Evolutionary conservation across 2,113 vertebrate species (phyloP), one percentile per base, ranked within the genome.

Genomic region (Archocentrus centrarchus): DNA sequence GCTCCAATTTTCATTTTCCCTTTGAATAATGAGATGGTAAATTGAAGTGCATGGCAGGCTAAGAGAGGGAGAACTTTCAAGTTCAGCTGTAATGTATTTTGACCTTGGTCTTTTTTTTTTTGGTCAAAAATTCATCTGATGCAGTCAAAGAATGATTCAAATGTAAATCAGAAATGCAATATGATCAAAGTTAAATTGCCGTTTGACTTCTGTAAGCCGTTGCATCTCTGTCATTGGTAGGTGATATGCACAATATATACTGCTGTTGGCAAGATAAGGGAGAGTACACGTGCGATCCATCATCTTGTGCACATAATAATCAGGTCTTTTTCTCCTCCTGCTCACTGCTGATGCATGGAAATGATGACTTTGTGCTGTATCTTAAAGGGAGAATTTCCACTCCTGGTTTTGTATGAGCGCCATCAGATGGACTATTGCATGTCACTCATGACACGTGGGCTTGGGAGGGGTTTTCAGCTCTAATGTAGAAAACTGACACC

Each of bases 21-120:
- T 94, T 90, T 93, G 93, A 95, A 94, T 95, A 94, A 95, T 94
- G 93, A 95, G 90, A 93, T 68, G 76, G 92, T 91, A 93, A 94
- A 95, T 94, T 94, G 91, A 94, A 94, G 92, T 84, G 87, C 77
- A 81, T 84, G 70, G 87, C 73, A 80, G 91, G 77, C 84, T 84
- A 79, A 86, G 76, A 91, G 92, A 83, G 87, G 77, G 89, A 86
- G 86, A 88, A 92, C 88, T 87, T 86, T 86, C 91, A 89, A 92
- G 91, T 93, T 92, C 86, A 85, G 88, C 75, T 79, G 57, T 90
- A 93, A 93, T 88, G 35, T 82, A 87, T 92, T 88, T 90, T 91
- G 84, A 94, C 91, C 93, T 93, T 94, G 86, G 75, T 70, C 87
- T 80, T 79, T 61, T 60, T 60, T 66, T 80, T 84, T 59, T 53